Conservation (phyloP, 2,888 invertebrate genomes). For the Anthrax anthrax region DNA sequence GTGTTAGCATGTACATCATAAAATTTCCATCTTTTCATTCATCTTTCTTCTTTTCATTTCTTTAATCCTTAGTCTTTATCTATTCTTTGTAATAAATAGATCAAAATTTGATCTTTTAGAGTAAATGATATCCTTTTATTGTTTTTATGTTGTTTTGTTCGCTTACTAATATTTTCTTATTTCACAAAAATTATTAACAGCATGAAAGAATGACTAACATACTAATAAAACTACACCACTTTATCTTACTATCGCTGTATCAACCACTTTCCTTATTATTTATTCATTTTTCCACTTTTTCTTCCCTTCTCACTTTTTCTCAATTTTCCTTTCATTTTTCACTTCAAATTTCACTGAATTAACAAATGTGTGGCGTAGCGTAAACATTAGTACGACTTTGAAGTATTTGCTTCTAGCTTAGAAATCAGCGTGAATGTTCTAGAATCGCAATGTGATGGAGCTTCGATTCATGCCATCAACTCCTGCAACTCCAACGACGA, state of each 20-base stretch:
- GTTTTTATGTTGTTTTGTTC: too few relatives aligned
- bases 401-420: slow-evolving; percentile 21
- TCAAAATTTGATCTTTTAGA: too few relatives aligned
- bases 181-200: background rate
- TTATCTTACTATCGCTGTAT: background rate
- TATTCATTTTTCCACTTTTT: background rate
- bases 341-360: slow-evolving; percentile 1
- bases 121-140: too few relatives aligned
- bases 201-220: background rate
- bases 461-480: slow-evolving; percentile 28
- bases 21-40: too few relatives aligned
- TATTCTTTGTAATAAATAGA: too few relatives aligned
- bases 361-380: slow-evolving; percentile 11
- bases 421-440: slow-evolving; percentile 31
- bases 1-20: too few relatives aligned
- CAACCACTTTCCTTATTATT: background rate
- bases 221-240: background rate
- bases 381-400: slow-evolving; percentile 18
- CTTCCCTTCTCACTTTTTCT: slow-evolving; percentile 1
- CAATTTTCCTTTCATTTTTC: background rate
- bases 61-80: too few relatives aligned
- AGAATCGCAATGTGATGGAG: slow-evolving; percentile 35
- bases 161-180: too few relatives aligned
- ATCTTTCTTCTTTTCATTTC: too few relatives aligned
- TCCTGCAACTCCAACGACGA: background rate